These are phyloP conservation scores for Heliothis peltigera DNA, from an alignment of 2,888 invertebrate genomes.

Conservation along the genomic window DNA sequence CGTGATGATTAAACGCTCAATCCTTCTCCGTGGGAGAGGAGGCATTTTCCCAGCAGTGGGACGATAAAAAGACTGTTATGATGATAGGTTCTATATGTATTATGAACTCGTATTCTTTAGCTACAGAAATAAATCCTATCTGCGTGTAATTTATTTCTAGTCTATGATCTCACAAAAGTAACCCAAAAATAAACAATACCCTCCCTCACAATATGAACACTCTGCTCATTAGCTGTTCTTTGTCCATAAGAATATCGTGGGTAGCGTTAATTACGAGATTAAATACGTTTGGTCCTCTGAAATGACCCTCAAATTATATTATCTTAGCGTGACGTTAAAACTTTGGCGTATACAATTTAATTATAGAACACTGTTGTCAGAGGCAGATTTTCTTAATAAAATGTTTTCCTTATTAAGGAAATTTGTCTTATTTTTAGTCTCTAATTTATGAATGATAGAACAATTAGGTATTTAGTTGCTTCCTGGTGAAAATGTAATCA, in stretches of 20 bases:
- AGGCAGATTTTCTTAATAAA: background rate
- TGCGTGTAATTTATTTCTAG: too few relatives aligned
- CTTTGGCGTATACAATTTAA: too few relatives aligned
- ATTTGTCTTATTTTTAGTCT: too few relatives aligned
- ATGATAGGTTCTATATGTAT: too few relatives aligned
- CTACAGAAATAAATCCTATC: background rate
- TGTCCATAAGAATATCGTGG: background rate
- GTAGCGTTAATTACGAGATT: background rate
- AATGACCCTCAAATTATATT: background rate
- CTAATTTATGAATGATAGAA: too few relatives aligned
- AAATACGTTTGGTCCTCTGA: background rate
- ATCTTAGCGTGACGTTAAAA: background rate
- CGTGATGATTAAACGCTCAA: too few relatives aligned
- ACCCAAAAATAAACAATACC: background rate
- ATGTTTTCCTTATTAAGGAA: too few relatives aligned
- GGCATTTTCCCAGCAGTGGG: too few relatives aligned
- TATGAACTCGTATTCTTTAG: background rate
- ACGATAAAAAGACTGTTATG: too few relatives aligned
- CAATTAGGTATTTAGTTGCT: too few relatives aligned
- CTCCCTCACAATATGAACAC: background rate
- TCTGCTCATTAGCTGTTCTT: constrained; percentile 1
- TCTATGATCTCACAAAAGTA: background rate
- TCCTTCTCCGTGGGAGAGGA: too few relatives aligned
- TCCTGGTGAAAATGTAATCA: too few relatives aligned
- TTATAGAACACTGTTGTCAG: background rate